Evolutionary conservation across 2,888 invertebrate genomes (phyloP), one percentile per base, ranked within the genome.

Genomic region (Pristionchus entomophagus): DNA sequence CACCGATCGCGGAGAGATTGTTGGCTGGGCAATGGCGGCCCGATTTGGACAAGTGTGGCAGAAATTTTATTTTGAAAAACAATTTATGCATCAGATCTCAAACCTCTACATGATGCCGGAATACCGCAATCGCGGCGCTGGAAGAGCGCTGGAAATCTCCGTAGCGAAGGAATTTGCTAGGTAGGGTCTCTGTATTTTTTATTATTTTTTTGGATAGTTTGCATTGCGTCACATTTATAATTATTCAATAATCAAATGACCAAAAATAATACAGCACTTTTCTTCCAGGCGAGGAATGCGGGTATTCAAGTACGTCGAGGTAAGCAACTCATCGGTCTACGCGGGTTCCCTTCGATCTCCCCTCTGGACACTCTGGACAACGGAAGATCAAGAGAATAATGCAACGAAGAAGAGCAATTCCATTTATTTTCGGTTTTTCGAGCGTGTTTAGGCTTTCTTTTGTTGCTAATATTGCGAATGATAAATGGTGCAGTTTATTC

Each of bases 91-190:
- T n/a, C 38, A 69, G 65, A 29, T 69, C 38, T 35, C 65, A 3
- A 69, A 69, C n/a, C 65, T 69, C 38, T 69, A 38, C 38, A 38
- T 69, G 65, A 35, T 69, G 65, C 65, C 65, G 12, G 65, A 69
- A 22, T 38, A 69, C 38, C 65, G 65, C 35, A 69, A 69, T 38
- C 17, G 38, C 22, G 65, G 65, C 38, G 32, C 38, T 0, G 65
- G 65, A 22, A 0, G 38, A 22, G 65, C 35, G 3, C 10, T 69
- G 19, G 65, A 69, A 38, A 8, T 17, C 38, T 69, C 65, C 8
- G 35, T 69, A 0, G 65, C 65, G 22, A 69, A 69, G 38, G 65
- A 69, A 8, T 69, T 38, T 69, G 65, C 65, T 19, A 69, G 65
- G 65, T 69, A 17, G n/a, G n/a, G n/a, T n/a, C n/a, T n/a, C n/a